These are phyloP conservation scores for Ceramica pisi DNA, from an alignment of 2,888 invertebrate genomes.

Conservation along the genomic window DNA sequence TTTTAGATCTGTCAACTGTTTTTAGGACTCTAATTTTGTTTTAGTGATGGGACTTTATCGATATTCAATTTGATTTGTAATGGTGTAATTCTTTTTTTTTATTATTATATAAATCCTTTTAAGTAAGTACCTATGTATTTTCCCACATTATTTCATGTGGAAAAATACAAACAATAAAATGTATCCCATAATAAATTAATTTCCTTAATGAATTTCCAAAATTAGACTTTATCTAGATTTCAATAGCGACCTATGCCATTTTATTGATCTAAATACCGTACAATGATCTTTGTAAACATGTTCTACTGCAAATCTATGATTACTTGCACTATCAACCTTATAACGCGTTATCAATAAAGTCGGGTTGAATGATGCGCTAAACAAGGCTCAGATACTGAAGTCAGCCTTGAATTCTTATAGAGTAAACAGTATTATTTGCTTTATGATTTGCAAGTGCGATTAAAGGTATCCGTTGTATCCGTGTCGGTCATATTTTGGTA, in stretches of 20 bases:
- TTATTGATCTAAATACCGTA: constrained; percentile 28
- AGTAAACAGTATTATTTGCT: constrained; percentile 35
- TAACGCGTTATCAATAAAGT: not conserved
- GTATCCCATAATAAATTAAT: too few species aligned
- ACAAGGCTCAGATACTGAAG: constrained; percentile 1
- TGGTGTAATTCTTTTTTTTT: too few species aligned
- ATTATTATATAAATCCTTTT: too few species aligned
- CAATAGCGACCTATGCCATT: constrained; percentile 6
- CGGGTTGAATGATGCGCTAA: constrained; percentile 5
- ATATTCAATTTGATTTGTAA: not conserved
- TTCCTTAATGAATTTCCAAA: not conserved
- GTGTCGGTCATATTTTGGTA: constrained; percentile 4
- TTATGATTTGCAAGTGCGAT: constrained; percentile 31
- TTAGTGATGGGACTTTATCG: not conserved
- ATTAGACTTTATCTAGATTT: constrained; percentile 14
- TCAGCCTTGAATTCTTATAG: constrained; percentile 31
- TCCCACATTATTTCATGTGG: too few species aligned
- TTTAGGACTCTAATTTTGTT: not conserved
- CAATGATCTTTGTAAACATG: constrained; percentile 19
- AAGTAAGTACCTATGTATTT: too few species aligned
- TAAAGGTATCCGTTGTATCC: constrained; percentile 1
- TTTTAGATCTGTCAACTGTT: not conserved
- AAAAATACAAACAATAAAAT: too few species aligned
- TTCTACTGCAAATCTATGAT: constrained; percentile 14
- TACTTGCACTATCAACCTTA: constrained; percentile 15